phyloP scores from a whole-genome alignment of 2,113 vertebrate species.

The Scalopus aquaticus region DNA sequence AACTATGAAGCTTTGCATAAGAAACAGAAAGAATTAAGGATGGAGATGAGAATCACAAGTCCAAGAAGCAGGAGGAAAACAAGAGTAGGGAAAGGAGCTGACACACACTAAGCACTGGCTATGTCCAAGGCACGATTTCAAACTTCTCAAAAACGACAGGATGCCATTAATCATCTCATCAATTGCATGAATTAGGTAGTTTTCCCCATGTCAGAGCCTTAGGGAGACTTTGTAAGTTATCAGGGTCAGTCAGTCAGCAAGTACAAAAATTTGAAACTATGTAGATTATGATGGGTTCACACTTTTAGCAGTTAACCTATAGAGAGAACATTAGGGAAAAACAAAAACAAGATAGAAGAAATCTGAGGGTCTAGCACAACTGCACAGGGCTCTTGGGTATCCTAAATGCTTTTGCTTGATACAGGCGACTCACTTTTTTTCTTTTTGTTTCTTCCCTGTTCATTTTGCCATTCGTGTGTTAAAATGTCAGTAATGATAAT shows the following conservation, averaged over 20 bases:
- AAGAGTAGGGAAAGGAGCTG: background rate
- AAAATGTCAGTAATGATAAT: background rate
- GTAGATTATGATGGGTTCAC: background rate
- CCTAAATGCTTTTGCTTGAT: background rate
- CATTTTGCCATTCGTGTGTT: background rate
- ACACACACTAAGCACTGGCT: fast-evolving
- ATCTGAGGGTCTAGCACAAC: background rate
- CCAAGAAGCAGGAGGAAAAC: background rate
- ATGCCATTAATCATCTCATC: background rate
- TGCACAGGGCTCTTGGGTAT: background rate
- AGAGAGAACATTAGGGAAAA: background rate
- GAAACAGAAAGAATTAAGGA: background rate
- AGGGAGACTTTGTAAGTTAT: background rate
- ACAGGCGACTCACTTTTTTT: background rate
- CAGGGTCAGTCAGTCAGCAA: background rate
- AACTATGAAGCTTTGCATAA: background rate
- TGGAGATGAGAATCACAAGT: background rate
- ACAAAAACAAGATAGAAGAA: background rate
- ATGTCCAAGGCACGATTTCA: background rate
- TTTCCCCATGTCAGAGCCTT: background rate
- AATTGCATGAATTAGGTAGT: background rate
- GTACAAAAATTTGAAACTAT: background rate
- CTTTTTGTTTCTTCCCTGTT: background rate
- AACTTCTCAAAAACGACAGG: background rate
- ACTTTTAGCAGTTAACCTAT: background rate